Evolutionary conservation across 2,888 invertebrate species (phyloP).

Genomic region (Leistus spinibarbis): DNA sequence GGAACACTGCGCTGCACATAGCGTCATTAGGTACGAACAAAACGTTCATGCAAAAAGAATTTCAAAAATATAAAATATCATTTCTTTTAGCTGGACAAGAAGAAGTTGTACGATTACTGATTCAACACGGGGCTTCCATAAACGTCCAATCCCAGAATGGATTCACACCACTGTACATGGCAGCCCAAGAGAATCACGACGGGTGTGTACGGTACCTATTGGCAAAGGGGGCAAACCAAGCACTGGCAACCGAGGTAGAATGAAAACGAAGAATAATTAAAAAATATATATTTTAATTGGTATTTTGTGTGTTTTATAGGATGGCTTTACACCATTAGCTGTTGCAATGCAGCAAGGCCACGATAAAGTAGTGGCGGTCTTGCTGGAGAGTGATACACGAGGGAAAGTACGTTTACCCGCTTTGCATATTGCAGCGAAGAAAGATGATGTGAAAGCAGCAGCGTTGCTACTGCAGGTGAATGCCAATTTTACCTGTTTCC

Average conservation of each 20-base stretch:
- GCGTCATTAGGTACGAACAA: slow-evolving; percentile 72
- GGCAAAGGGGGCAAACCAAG: slow-evolving; percentile 93
- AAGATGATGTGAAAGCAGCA: slow-evolving; percentile 97
- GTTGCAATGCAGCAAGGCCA: slow-evolving; percentile 99
- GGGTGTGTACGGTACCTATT: slow-evolving; percentile 89
- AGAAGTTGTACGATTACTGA: slow-evolving; percentile 88
- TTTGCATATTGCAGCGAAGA: slow-evolving; percentile 97
- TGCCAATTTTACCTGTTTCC: neutral
- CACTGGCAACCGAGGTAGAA: slow-evolving; percentile 89
- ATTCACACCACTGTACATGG: slow-evolving; percentile 98
- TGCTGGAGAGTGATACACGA: slow-evolving; percentile 94
- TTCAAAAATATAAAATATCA: slow-evolving; percentile 5
- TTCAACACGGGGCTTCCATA: slow-evolving; percentile 90
- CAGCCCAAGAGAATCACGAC: slow-evolving; percentile 96
- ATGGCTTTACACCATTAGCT: slow-evolving; percentile 97
- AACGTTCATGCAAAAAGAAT: neutral
- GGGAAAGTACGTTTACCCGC: slow-evolving; percentile 96
- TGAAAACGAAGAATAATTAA: neutral
- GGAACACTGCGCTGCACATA: slow-evolving; percentile 95
- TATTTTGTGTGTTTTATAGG: slow-evolving; percentile 62
- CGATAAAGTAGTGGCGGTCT: slow-evolving; percentile 94
- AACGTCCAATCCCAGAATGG: slow-evolving; percentile 97
- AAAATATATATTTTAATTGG: slow-evolving; percentile 12
- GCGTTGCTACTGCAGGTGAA: slow-evolving; percentile 81
- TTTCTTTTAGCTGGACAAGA: slow-evolving; percentile 81